Evolutionary conservation across 2,113 vertebrate species (phyloP), one percentile per base, ranked within the genome.

Genomic region (Sturnus vulgaris): DNA sequence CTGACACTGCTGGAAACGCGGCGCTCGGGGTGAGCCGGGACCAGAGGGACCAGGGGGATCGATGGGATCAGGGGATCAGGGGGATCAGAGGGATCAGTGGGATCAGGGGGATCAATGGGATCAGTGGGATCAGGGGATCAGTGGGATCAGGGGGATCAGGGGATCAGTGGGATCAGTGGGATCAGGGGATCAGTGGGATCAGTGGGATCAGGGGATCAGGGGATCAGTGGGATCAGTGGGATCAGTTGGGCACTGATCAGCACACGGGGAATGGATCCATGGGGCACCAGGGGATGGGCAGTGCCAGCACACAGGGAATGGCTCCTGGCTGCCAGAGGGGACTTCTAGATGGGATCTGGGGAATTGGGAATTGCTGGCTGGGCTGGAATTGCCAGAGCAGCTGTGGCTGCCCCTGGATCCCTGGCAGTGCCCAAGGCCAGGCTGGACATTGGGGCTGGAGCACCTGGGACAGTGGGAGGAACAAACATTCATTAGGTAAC

Each of bases 1-100:
- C 98, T 99, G 73, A 99, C 99, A 4, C 95, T 99, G 98, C 96
- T 99, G 97, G 99, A 99, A 91, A 98, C 98, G 2, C 97, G 99
- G 97, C 98, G 99, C 97, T 97, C 98, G 22, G 99, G 99, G 99
- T 99, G 92, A 98, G 98, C 97, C 3, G 23, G 30, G 10, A 21
- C 31, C n/a, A n/a, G n/a, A n/a, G n/a, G n/a, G n/a, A n/a, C n/a
- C n/a, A n/a, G n/a, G n/a, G n/a, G n/a, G n/a, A n/a, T n/a, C 4
- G n/a, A n/a, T n/a, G 20, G 46, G 46, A 6, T 11, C 10, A 11
- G 6, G 11, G 46, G 21, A 21, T 11, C 21, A n/a, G 6, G 15
- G 21, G 46, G 21, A 11, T 12, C 21, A 12, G 11, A 12, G 46
- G 46, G 46, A 21, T 22, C 21, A 11, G 11, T 12, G 11, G 46